Conservation (phyloP, 2,888 invertebrate genomes). For the Microctonus brassicae region DNA sequence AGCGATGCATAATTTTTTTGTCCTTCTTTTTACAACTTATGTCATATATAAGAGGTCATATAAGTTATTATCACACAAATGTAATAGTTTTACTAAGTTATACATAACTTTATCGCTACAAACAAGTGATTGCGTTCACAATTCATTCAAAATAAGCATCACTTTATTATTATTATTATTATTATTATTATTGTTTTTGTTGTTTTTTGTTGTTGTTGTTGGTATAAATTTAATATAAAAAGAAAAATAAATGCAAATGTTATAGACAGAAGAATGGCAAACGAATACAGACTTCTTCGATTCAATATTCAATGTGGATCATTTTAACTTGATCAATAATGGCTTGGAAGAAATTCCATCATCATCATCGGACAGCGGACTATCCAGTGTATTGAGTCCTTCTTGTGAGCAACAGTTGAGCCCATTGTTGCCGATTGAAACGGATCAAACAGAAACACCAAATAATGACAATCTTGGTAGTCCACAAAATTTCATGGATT, state of each 20-base stretch:
- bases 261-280: slow-evolving; percentile 71
- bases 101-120: slow-evolving; percentile 16
- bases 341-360: slow-evolving; percentile 74
- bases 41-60: background rate
- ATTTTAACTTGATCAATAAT: slow-evolving; percentile 69
- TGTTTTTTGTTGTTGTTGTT: too few species aligned
- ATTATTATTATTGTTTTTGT: too few species aligned
- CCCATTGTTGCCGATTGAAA: slow-evolving; percentile 68
- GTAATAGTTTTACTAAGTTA: background rate
- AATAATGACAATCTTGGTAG: slow-evolving; percentile 55
- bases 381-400: slow-evolving; percentile 72
- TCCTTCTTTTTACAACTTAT: background rate
- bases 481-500: slow-evolving; percentile 58
- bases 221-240: background rate
- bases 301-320: slow-evolving; percentile 77
- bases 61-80: background rate
- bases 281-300: slow-evolving; percentile 76
- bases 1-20: background rate
- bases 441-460: slow-evolving; percentile 56
- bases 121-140: background rate
- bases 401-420: slow-evolving; percentile 74
- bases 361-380: slow-evolving; percentile 79
- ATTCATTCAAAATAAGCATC: background rate
- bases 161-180: background rate
- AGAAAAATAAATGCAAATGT: slow-evolving; percentile 39